Conservation (phyloP, 2,797 vertebrate species). For the Rhynchotus rufescens region DNA sequence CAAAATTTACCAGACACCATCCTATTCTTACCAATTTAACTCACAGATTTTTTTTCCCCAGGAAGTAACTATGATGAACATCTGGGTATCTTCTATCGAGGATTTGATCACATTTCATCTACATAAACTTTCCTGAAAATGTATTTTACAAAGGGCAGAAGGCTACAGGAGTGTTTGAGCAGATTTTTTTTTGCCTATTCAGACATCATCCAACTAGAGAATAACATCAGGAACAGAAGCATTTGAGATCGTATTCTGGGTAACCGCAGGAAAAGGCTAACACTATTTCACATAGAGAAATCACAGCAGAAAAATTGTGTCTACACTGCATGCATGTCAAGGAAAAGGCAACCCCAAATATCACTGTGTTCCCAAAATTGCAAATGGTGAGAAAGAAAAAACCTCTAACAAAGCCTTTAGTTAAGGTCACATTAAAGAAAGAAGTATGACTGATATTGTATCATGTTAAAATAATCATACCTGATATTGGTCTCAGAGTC, state of each 20-base stretch:
- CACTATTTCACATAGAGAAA: not conserved
- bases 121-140: not conserved
- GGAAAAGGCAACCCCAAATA: not conserved
- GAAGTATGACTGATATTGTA: not conserved
- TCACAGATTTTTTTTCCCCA: not conserved
- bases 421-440: not conserved
- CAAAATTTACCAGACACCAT: constrained; percentile 7
- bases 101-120: not conserved
- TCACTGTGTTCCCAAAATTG: rapidly evolving
- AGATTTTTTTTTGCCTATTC: not conserved
- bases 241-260: not conserved
- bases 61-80: constrained; percentile 1
- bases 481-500: not conserved
- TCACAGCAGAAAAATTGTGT: not conserved
- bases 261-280: not conserved
- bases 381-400: not conserved
- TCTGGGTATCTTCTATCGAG: not conserved
- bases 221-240: not conserved
- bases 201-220: not conserved
- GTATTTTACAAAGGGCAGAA: not conserved
- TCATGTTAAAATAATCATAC: not conserved
- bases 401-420: not conserved
- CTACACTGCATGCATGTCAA: not conserved
- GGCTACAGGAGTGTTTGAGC: not conserved
- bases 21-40: not conserved